These are phyloP conservation scores for Dryococelus australis DNA, from an alignment of 2,888 invertebrate genomes.

Conservation along the genomic window DNA sequence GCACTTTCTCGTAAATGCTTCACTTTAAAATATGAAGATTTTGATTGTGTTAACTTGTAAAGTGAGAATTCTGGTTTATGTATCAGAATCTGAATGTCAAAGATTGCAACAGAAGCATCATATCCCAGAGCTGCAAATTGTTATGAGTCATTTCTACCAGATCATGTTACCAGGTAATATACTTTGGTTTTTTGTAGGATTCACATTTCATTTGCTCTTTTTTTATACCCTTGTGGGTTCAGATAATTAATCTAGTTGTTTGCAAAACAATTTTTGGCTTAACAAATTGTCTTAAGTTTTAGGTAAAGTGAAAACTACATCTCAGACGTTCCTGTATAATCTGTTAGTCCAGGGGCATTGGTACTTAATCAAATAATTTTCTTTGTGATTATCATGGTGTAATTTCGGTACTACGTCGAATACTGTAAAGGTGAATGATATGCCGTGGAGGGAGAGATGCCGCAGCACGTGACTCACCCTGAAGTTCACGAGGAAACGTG, in stretches of 20 bases:
- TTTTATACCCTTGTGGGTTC: too few relatives aligned
- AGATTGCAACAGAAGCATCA: not conserved
- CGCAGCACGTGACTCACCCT: not conserved
- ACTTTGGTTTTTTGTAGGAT: not conserved
- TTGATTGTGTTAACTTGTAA: not conserved
- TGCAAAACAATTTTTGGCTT: not conserved
- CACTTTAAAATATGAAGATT: not conserved
- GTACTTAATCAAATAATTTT: too few relatives aligned
- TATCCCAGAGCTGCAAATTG: not conserved
- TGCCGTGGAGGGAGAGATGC: not conserved
- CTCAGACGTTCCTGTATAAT: too few relatives aligned
- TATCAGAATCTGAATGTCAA: not conserved
- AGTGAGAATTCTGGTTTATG: not conserved
- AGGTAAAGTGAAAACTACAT: too few relatives aligned
- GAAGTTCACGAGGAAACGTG: not conserved
- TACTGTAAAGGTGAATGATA: not conserved
- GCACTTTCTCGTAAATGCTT: constrained; percentile 16
- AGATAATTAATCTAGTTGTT: too few relatives aligned
- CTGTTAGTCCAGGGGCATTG: too few relatives aligned
- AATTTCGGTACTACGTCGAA: too few relatives aligned
- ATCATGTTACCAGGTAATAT: not conserved
- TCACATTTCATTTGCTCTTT: not conserved
- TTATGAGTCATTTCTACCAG: not conserved
- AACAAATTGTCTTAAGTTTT: too few relatives aligned
- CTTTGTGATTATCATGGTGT: too few relatives aligned